Conservation (phyloP, 2,888 invertebrate species). For the Megalurothrips usitatus region DNA sequence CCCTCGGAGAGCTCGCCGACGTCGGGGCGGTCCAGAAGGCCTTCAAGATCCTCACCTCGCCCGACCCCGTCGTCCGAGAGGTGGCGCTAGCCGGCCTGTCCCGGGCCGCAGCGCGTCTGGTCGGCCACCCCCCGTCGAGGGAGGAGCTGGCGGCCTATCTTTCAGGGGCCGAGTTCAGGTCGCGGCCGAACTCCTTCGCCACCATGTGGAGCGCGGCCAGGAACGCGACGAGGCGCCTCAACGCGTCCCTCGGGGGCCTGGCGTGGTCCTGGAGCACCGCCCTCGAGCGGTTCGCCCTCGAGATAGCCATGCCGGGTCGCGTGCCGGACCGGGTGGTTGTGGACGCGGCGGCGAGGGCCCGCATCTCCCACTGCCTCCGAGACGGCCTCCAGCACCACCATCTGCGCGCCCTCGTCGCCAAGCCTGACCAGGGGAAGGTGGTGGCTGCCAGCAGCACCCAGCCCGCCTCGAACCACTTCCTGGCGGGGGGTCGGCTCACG, state of each 20-base stretch:
- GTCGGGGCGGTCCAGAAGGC: not conserved
- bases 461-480: slow-evolving; percentile 33
- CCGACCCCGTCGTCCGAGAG: not conserved
- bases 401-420: not conserved
- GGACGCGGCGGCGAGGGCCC: not conserved
- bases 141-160: not conserved
- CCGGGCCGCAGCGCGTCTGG: not conserved
- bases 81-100: not conserved
- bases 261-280: not conserved
- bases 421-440: slow-evolving; percentile 34
- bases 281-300: not conserved
- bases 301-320: not conserved
- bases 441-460: not conserved
- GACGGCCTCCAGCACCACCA: not conserved
- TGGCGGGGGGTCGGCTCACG: slow-evolving; percentile 30
- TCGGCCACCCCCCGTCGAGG: not conserved
- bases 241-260: not conserved
- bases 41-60: not conserved
- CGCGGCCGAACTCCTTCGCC: no score
- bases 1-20: not conserved
- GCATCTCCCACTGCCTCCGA: not conserved
- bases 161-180: no score
- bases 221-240: slow-evolving; percentile 15
- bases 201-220: not conserved
- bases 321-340: not conserved